Conservation (phyloP, 2,888 invertebrate species). For the Zelleria hepariella region DNA sequence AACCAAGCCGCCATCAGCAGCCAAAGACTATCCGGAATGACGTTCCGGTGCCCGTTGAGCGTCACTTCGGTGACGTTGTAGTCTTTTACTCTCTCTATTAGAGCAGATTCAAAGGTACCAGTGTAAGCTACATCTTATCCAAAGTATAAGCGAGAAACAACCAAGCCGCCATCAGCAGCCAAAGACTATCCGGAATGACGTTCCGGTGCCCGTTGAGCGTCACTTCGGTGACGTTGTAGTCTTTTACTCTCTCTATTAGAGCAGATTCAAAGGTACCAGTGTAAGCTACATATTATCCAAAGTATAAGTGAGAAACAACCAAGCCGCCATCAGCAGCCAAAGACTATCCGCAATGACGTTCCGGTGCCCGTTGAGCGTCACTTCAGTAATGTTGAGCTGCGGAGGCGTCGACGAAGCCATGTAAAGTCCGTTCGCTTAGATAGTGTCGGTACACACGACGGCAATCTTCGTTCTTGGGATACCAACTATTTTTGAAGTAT, state of each 20-base stretch:
- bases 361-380: conserved; percentile 39
- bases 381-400: conserved; percentile 44
- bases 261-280: no score
- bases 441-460: no score
- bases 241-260: no score
- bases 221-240: conserved; percentile 42
- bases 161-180: conserved; percentile 87
- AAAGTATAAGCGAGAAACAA: conserved; percentile 96
- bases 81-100: no score
- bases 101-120: no score
- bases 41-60: conserved; percentile 41
- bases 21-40: conserved; percentile 90
- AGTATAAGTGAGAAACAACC: conserved; percentile 95
- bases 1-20: conserved; percentile 87
- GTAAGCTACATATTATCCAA: no score
- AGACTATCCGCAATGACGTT: conserved; percentile 83
- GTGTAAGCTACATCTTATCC: no score
- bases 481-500: no score
- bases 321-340: conserved; percentile 87
- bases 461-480: no score
- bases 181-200: conserved; percentile 86
- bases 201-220: conserved; percentile 43
- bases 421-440: no score
- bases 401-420: conserved; percentile 76
- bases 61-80: conserved; percentile 42